phyloP scores from a whole-genome alignment of 2,113 vertebrate genomes.

The Lagenorhynchus albirostris region DNA sequence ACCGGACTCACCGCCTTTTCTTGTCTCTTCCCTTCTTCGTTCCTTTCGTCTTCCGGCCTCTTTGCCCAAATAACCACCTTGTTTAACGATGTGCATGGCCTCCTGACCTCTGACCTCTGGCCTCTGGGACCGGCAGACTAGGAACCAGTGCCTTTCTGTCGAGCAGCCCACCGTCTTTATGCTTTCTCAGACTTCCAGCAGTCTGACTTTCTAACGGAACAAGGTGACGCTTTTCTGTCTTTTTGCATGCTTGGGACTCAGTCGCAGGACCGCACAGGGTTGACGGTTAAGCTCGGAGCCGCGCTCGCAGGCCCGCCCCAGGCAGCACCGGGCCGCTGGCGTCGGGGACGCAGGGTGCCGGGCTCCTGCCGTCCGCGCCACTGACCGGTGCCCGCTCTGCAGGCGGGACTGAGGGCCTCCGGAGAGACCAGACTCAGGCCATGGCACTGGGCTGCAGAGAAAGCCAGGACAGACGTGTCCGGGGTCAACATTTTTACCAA shows the following conservation, averaged over 20 bases:
- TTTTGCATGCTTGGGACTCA: slow-evolving; percentile 79
- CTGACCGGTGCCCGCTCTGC: background rate
- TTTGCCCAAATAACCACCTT: slow-evolving; percentile 81
- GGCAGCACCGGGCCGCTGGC: background rate
- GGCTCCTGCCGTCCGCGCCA: rapidly evolving
- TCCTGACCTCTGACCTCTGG: slow-evolving; percentile 73
- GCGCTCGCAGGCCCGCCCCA: rapidly evolving
- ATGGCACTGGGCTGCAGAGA: rapidly evolving
- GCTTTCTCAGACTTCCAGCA: slow-evolving; percentile 99
- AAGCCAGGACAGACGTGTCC: background rate
- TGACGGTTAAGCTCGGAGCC: background rate
- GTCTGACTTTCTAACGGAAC: slow-evolving; percentile 96
- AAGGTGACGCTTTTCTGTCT: slow-evolving; percentile 94
- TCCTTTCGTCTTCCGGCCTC: slow-evolving; percentile 74
- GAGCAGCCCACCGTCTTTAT: slow-evolving; percentile 99
- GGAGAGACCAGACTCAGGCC: background rate
- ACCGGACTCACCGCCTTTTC: slow-evolving; percentile 81
- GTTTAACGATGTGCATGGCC: slow-evolving; percentile 74
- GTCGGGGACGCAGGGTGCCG: background rate
- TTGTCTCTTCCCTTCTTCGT: slow-evolving; percentile 78
- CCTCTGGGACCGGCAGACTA: slow-evolving; percentile 87
- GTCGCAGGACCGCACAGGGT: slow-evolving; percentile 64
- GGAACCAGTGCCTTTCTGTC: slow-evolving; percentile 94
- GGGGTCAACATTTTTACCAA: background rate
- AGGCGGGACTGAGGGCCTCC: rapidly evolving